These are phyloP conservation scores for Tetranychus truncatus DNA, from an alignment of 2,888 invertebrate species.

Conservation along the genomic window DNA sequence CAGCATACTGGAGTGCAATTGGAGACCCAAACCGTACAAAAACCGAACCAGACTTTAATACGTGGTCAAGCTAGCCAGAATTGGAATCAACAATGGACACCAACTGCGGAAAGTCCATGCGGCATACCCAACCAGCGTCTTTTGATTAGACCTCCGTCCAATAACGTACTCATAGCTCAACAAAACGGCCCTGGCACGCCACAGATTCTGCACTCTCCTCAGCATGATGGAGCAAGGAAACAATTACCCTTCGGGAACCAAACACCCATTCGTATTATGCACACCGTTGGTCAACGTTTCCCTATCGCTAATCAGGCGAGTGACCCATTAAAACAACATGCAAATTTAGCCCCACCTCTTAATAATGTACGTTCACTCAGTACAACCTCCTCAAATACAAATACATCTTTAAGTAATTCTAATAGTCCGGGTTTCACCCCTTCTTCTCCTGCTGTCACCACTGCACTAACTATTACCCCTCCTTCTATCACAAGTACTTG, in stretches of 20 bases:
- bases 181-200: not conserved
- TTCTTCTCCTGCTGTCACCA: not conserved
- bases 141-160: not conserved
- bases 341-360: not conserved
- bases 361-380: slow-evolving; percentile 6
- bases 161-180: not conserved
- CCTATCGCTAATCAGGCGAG: not conserved
- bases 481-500: slow-evolving; percentile 14
- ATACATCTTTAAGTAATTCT: not conserved
- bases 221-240: not conserved
- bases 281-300: not conserved
- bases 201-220: not conserved
- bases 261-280: not conserved
- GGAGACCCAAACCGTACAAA: not conserved
- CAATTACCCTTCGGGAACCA: not conserved
- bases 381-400: not conserved
- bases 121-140: not conserved
- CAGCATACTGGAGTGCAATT: not conserved
- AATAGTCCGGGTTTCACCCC: not conserved
- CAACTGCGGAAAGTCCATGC: not conserved
- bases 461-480: not conserved
- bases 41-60: not conserved
- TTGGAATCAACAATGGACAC: slow-evolving; percentile 6
- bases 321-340: not conserved
- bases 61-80: not conserved